Evolutionary conservation across 2,888 invertebrate genomes (phyloP).

Genomic region (Acleris cristana): DNA sequence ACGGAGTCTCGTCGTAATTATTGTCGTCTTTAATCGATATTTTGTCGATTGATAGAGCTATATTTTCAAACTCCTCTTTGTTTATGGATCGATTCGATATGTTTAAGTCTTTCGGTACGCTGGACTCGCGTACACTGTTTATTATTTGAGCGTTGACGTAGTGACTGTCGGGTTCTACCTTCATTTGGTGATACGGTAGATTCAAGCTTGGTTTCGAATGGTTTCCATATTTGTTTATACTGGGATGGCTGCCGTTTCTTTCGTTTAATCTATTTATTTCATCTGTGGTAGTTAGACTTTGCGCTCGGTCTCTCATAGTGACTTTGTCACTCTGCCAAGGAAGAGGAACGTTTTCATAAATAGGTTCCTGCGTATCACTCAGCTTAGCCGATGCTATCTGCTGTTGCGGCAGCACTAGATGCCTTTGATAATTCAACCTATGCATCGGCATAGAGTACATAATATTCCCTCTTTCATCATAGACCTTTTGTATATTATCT

Average conservation of each 20-base stretch:
- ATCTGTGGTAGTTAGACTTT: slow-evolving; percentile 89
- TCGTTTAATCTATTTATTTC: slow-evolving; percentile 81
- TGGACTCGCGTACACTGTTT: slow-evolving; percentile 70
- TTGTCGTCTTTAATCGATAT: slow-evolving; percentile 65
- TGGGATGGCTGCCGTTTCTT: slow-evolving; percentile 68
- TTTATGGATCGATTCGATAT: slow-evolving; percentile 56
- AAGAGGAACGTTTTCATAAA: slow-evolving; percentile 91
- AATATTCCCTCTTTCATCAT: slow-evolving; percentile 85
- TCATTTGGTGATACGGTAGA: slow-evolving; percentile 47
- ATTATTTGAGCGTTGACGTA: slow-evolving; percentile 79
- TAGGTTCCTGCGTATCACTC: slow-evolving; percentile 86
- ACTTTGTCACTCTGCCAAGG: slow-evolving; percentile 83
- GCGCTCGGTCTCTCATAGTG: slow-evolving; percentile 80
- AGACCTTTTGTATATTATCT: slow-evolving; percentile 85
- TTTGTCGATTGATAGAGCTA: slow-evolving; percentile 60
- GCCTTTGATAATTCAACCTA: slow-evolving; percentile 69
- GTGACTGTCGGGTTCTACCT: slow-evolving; percentile 63
- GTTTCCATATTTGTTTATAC: slow-evolving; percentile 59
- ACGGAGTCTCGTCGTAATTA: slow-evolving; percentile 74
- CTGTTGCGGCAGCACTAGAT: slow-evolving; percentile 81
- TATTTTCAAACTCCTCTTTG: slow-evolving; percentile 63
- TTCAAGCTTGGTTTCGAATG: slow-evolving; percentile 47
- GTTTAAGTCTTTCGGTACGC: slow-evolving; percentile 66
- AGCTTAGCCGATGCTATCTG: slow-evolving; percentile 55
- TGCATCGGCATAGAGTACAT: slow-evolving; percentile 86